phyloP scores from a whole-genome alignment of 2,888 invertebrate species.

The Limenitis arthemis region DNA sequence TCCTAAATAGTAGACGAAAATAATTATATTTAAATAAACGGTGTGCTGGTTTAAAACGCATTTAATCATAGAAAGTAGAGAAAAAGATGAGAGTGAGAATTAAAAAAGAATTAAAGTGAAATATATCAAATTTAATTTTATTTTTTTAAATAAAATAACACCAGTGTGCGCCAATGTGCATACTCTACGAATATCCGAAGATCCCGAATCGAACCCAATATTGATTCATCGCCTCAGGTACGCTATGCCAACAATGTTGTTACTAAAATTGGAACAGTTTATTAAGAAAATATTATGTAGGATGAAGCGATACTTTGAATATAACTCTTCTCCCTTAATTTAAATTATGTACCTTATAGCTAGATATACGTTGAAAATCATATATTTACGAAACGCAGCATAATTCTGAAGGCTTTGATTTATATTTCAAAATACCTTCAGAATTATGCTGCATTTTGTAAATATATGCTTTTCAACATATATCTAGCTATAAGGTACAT shows the following conservation, averaged over 20 bases:
- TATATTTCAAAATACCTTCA: background rate
- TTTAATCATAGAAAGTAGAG: no score
- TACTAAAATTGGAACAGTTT: conserved; percentile 23
- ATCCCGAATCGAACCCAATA: conserved; percentile 58
- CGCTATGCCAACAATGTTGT: conserved; percentile 29
- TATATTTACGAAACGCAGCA: no score
- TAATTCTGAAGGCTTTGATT: background rate
- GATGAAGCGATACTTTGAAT: no score
- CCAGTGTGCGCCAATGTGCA: conserved; percentile 45
- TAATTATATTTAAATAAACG: no score
- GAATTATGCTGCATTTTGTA: no score
- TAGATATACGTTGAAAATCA: no score
- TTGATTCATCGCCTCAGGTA: conserved; percentile 58
- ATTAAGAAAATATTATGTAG: conserved; percentile 10
- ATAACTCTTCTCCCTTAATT: no score
- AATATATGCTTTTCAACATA: no score
- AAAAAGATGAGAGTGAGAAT: background rate
- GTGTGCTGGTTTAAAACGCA: no score
- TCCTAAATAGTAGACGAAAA: no score
- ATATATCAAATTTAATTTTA: conserved; percentile 4
- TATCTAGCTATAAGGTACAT: background rate
- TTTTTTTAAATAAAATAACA: background rate
- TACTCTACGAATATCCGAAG: conserved; percentile 36
- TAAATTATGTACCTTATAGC: background rate
- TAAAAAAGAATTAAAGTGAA: background rate